phyloP scores from a whole-genome alignment of 1,140 invertebrate species.

The Zaprionus nigranus region DNA sequence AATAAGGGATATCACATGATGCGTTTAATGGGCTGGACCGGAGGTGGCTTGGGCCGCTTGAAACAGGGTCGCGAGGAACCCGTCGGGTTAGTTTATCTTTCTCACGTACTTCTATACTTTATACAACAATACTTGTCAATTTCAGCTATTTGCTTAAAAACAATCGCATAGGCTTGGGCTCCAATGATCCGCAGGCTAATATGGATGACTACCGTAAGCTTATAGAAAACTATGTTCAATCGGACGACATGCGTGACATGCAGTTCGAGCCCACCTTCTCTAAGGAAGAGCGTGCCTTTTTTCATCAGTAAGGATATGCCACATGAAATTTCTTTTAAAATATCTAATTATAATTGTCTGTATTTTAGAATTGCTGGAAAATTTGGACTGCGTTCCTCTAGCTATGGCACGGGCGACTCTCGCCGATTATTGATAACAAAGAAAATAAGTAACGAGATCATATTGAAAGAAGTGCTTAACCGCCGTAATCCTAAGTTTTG shows the following conservation, averaged over 20 bases:
- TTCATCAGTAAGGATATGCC: conserved; percentile 87
- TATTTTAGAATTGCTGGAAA: conserved; percentile 71
- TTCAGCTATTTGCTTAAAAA: conserved; percentile 73
- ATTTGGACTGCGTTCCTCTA: conserved; percentile 86
- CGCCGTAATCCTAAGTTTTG: conserved; percentile 66
- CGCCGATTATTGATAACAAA: conserved; percentile 85
- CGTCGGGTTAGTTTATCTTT: conserved; percentile 84
- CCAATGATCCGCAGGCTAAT: conserved; percentile 35
- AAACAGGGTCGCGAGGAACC: conserved; percentile 89
- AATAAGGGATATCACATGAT: conserved; percentile 90
- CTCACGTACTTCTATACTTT: not conserved
- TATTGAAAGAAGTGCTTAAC: conserved; percentile 65
- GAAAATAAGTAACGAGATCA: conserved; percentile 56
- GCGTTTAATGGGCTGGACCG: conserved; percentile 92
- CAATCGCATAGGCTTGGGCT: conserved; percentile 72
- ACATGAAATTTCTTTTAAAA: not conserved
- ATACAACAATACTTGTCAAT: not conserved
- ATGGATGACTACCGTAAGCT: conserved; percentile 53
- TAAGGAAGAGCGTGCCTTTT: conserved; percentile 88
- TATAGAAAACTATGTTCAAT: conserved; percentile 85
- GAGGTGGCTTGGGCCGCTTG: conserved; percentile 90
- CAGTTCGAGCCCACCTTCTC: conserved; percentile 89
- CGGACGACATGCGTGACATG: conserved; percentile 86
- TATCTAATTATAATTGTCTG: not conserved
- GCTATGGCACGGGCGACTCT: conserved; percentile 85